phyloP scores from a whole-genome alignment of 1,140 invertebrate species.

The Drosophila elegans region DNA sequence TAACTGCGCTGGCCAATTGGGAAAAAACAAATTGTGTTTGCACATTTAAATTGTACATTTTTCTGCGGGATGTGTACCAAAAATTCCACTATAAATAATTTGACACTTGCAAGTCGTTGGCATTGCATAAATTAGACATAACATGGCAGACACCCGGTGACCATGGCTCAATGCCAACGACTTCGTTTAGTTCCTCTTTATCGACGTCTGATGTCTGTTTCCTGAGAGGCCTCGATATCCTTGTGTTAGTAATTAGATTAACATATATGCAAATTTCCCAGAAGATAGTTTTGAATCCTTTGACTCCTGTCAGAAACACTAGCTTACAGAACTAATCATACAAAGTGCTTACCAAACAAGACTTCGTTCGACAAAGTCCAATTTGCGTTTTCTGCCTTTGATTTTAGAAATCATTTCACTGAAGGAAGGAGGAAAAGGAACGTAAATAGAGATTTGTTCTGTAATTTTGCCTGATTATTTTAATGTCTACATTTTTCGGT shows the following conservation, averaged over 20 bases:
- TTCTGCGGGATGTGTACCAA: conserved; percentile 42
- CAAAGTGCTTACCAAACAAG: too few species aligned
- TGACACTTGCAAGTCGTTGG: conserved; percentile 46
- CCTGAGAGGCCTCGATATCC: conserved; percentile 16
- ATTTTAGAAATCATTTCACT: too few species aligned
- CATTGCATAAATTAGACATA: conserved; percentile 66
- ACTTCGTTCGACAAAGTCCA: too few species aligned
- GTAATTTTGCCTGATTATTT: too few species aligned
- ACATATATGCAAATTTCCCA: conserved; percentile 39
- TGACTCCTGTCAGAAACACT: not conserved
- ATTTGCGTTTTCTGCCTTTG: too few species aligned
- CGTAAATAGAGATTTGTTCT: too few species aligned
- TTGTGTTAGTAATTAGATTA: conserved; percentile 28
- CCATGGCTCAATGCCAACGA: conserved; percentile 33
- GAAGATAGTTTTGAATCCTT: conserved; percentile 4
- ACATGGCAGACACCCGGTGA: conserved; percentile 37
- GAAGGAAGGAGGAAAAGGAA: too few species aligned
- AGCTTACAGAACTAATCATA: too few species aligned
- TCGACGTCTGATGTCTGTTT: conserved; percentile 10
- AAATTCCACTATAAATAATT: conserved; percentile 76
- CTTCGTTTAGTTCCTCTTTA: conserved; percentile 20
- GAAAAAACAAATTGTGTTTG: conserved; percentile 28
- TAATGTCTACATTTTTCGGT: too few species aligned
- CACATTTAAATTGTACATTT: conserved; percentile 2
- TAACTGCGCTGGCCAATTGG: conserved; percentile 19